phyloP scores from a whole-genome alignment of 2,113 vertebrate species.

The Cyprinodon tularosa region DNA sequence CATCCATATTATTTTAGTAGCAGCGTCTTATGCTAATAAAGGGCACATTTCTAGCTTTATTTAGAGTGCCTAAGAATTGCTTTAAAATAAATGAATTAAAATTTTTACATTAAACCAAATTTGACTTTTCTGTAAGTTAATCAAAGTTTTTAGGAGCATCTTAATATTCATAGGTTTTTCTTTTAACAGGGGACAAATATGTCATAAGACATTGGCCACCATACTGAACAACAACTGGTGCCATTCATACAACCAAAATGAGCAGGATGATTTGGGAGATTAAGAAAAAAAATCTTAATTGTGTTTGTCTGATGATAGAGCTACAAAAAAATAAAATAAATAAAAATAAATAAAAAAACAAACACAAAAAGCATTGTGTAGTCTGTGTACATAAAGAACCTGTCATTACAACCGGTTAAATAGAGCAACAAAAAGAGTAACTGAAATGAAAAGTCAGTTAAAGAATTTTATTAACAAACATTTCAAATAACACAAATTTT shows the following conservation, averaged over 20 bases:
- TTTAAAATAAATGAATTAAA: neutral
- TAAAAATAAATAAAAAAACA: too few relatives aligned
- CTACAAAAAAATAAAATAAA: neutral
- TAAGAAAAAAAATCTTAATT: neutral
- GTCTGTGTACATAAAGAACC: neutral
- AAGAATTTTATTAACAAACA: slow-evolving; percentile 23
- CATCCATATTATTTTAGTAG: neutral
- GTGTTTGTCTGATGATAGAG: neutral
- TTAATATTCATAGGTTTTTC: neutral
- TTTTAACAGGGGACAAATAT: too few relatives aligned
- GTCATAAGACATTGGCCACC: neutral
- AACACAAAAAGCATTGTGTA: neutral
- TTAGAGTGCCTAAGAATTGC: neutral
- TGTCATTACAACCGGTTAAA: neutral
- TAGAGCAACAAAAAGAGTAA: neutral
- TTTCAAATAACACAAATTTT: neutral
- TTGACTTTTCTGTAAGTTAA: too few relatives aligned
- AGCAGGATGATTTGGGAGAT: neutral
- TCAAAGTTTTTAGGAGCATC: neutral
- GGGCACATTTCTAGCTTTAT: neutral
- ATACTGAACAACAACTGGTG: neutral
- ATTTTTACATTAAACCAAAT: too few relatives aligned
- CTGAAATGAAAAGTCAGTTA: neutral
- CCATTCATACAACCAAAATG: neutral
- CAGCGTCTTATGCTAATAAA: neutral